Percentiles rank a stretch among this genome's conserved stretches.
Evolutionary conservation across 1,140 invertebrate species (phyloP).

Genomic region (Argopecten irradians): DNA sequence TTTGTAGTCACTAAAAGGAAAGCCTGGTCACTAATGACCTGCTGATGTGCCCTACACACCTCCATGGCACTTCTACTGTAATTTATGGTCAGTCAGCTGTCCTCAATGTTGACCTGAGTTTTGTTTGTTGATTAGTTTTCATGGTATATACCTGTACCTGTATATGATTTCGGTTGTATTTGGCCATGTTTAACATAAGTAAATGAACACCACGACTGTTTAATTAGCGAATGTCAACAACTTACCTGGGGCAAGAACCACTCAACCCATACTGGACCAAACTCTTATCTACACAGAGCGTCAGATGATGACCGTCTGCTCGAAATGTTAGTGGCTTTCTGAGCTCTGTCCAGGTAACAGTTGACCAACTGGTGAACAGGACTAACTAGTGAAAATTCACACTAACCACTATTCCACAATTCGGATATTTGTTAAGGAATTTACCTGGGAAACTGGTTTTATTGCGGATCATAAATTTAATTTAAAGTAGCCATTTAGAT

Average conservation of each 20-base stretch:
- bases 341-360: neutral
- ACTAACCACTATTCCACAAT: too few relatives aligned
- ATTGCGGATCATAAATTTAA: too few relatives aligned
- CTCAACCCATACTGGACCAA: conserved; percentile 1
- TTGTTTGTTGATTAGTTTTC: neutral
- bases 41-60: too few relatives aligned
- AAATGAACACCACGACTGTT: neutral
- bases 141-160: neutral
- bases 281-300: neutral
- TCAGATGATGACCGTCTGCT: neutral
- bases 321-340: neutral
- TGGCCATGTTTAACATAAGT: neutral
- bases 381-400: too few relatives aligned
- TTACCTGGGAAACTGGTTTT: too few relatives aligned
- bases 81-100: neutral
- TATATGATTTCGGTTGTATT: neutral
- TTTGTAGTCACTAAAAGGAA: too few relatives aligned
- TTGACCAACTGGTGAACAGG: neutral
- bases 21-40: too few relatives aligned
- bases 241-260: neutral
- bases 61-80: too few relatives aligned
- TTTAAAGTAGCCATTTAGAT: too few relatives aligned
- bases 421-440: too few relatives aligned
- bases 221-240: neutral
- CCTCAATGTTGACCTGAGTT: neutral